phyloP scores from a whole-genome alignment of 2,888 invertebrate species.

The Podabrus alpinus region DNA sequence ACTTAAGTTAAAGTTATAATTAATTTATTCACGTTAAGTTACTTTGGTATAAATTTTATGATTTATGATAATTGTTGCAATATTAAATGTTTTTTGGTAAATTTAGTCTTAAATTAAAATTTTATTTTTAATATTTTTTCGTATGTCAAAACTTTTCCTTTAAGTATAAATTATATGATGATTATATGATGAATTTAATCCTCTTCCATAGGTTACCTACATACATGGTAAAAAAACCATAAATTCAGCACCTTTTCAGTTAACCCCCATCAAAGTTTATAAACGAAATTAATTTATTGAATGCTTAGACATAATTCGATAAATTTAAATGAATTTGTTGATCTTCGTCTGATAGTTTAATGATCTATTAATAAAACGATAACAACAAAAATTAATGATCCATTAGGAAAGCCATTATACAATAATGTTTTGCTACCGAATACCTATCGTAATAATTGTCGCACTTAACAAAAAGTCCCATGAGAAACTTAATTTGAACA shows the following conservation, averaged over 20 bases:
- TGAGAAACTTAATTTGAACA: neutral
- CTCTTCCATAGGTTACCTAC: neutral
- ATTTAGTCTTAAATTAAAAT: no score
- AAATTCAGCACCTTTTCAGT: neutral
- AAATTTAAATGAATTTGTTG: neutral
- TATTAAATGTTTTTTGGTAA: no score
- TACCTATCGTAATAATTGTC: neutral
- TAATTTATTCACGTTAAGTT: no score
- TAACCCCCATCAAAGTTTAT: neutral
- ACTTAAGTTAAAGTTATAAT: no score
- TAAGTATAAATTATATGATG: no score
- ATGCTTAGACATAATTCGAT: neutral
- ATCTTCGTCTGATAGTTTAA: conserved; percentile 20
- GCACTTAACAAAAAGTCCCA: neutral
- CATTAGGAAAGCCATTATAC: conserved; percentile 23
- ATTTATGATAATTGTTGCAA: no score
- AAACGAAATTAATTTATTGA: neutral
- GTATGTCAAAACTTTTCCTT: no score
- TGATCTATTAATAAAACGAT: conserved; percentile 30
- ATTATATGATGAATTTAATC: no score
- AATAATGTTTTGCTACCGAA: conserved; percentile 6
- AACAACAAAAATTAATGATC: conserved; percentile 29
- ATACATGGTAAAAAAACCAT: neutral
- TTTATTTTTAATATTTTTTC: no score
- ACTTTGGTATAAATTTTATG: no score